Evolutionary conservation across 2,888 invertebrate genomes (phyloP).

Genomic region (Agonum fuliginosum): DNA sequence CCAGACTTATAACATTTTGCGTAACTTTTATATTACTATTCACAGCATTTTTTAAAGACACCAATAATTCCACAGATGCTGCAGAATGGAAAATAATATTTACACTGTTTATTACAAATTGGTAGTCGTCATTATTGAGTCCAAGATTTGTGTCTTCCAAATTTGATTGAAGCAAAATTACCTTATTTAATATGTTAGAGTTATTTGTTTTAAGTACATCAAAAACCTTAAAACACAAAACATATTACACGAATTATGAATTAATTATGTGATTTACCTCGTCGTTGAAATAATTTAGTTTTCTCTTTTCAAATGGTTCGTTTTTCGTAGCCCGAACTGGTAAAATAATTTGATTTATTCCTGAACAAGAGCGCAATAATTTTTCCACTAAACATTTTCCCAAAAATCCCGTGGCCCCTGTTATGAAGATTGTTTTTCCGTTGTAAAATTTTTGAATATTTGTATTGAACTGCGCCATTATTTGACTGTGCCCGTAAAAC

Average conservation of each 20-base stretch:
- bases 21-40: neutral
- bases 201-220: neutral
- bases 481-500: no score
- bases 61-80: neutral
- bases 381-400: conserved; percentile 28
- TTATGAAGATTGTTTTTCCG: neutral
- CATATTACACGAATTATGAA: neutral
- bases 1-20: neutral
- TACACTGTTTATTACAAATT: neutral
- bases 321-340: neutral
- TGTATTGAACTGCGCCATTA: neutral
- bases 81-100: conserved; percentile 36
- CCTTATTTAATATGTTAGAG: neutral
- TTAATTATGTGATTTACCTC: neutral
- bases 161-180: neutral
- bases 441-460: conserved; percentile 35
- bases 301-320: neutral
- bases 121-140: neutral
- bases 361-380: conserved; percentile 20
- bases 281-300: conserved; percentile 2
- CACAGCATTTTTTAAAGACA: neutral
- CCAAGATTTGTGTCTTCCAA: neutral
- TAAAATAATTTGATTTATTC: neutral
- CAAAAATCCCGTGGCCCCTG: conserved; percentile 9
- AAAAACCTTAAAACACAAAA: conserved; percentile 7